Conservation (phyloP, 2,113 vertebrate species). For the Microcebus ravelobensis region DNA sequence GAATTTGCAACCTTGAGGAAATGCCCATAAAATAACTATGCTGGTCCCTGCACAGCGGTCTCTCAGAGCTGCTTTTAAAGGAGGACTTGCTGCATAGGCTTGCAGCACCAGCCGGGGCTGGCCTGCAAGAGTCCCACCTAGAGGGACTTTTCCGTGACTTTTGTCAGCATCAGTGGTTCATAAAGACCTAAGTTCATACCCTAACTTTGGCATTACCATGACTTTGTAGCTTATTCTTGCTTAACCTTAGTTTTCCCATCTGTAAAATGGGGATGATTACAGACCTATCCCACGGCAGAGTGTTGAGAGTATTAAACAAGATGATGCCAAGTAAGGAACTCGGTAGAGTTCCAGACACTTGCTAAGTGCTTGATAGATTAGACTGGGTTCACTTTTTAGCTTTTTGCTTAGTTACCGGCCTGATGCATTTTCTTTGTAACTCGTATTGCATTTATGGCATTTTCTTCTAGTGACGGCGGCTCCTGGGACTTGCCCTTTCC, state of each 20-base stretch:
- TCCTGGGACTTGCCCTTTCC: neutral
- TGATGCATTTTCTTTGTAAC: neutral
- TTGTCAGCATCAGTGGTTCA: neutral
- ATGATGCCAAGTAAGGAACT: neutral
- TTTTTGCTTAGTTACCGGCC: neutral
- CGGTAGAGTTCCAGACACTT: neutral
- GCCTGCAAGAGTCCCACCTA: neutral
- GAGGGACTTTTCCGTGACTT: neutral
- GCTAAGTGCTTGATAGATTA: neutral
- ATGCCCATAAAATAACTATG: neutral
- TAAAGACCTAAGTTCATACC: neutral
- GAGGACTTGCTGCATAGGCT: neutral
- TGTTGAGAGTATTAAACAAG: neutral
- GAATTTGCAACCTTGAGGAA: neutral
- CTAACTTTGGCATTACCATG: neutral
- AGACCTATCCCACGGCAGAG: neutral
- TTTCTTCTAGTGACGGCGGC: neutral
- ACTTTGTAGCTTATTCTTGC: neutral
- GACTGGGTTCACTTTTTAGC: neutral
- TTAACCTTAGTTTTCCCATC: neutral
- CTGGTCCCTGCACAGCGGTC: neutral
- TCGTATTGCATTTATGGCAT: neutral
- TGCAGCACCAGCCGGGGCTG: neutral
- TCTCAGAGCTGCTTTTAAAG: neutral
- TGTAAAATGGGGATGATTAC: neutral